These are phyloP conservation scores for Myiotriccus ornatus DNA, from an alignment of 2,797 vertebrate genomes.

Conservation along the genomic window DNA sequence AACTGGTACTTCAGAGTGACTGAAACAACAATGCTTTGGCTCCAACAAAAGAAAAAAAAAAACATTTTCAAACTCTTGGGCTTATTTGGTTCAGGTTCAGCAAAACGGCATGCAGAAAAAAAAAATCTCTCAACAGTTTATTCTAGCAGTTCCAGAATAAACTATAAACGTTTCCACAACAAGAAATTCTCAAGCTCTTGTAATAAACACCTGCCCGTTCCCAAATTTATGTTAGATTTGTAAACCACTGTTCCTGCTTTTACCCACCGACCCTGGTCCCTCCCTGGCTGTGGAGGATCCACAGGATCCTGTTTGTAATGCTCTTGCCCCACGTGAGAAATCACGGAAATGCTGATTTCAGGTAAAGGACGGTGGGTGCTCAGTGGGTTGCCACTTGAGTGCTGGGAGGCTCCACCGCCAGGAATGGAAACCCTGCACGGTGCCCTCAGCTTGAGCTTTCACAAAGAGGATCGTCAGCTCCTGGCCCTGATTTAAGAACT, in stretches of 20 bases:
- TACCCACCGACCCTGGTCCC: fast-evolving
- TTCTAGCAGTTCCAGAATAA: background rate
- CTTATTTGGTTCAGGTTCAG: background rate
- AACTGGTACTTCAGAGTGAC: background rate
- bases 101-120: background rate
- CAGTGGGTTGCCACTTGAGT: background rate
- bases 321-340: fast-evolving
- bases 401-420: background rate
- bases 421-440: fast-evolving
- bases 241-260: background rate
- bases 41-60: background rate
- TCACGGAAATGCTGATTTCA: background rate
- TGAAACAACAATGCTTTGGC: background rate
- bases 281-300: background rate
- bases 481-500: background rate
- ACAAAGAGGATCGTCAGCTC: fast-evolving
- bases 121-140: background rate
- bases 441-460: background rate
- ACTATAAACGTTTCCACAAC: background rate
- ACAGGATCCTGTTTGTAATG: background rate
- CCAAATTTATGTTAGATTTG: background rate
- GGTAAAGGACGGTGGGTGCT: background rate
- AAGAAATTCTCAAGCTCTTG: background rate
- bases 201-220: background rate
- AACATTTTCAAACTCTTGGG: background rate